Base-by-base conservation (phyloP, 2,888 invertebrate genomes). In the Protophormia terraenovae region DNA sequence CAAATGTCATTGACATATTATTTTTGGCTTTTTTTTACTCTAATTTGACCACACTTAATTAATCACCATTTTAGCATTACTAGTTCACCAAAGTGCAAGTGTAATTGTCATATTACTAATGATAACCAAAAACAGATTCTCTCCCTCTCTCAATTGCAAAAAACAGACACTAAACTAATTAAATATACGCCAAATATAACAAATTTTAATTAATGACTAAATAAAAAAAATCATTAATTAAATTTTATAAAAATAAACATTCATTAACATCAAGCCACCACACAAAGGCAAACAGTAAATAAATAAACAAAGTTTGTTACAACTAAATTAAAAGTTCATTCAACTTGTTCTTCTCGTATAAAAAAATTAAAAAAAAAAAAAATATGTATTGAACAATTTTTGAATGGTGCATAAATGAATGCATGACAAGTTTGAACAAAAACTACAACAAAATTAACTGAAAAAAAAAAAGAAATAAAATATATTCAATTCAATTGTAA, bases 301-400 rank as follows among this genome's bases (percentile, higher is more conserved):
- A 22, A 4, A 22, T 12, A 8, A 45, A 24, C n/a, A 27, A 64
- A 0, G 14, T 60, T 72, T 64, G 71, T 72, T 64, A 55, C 62
- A 79, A 79, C 53, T 79, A 64, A 79, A 79, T 79, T 79, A 64
- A 79, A 72, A 79, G 79, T 79, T 79, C 55, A 72, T 72, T 79
- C 62, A 79, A 72, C 72, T 53, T 29, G 45, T 32, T 47, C 45
- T 45, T 67, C 58, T 24, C 27, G 58, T 47, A 67, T 50, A 41
- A 53, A 78, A 60, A n/a, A 78, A 67, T 58, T 67, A 16, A 50
- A 50, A 64, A 64, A 22, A n/a, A n/a, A n/a, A n/a, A n/a, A n/a
- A n/a, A n/a, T n/a, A n/a, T 38, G 8, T 47, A 19, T 47, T 47
- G 8, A 1, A 19, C 8, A 47, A n/a, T n/a, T 62, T 50, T 73